phyloP scores from a whole-genome alignment of 2,888 invertebrate species.

The Tenthredo mesomela region DNA sequence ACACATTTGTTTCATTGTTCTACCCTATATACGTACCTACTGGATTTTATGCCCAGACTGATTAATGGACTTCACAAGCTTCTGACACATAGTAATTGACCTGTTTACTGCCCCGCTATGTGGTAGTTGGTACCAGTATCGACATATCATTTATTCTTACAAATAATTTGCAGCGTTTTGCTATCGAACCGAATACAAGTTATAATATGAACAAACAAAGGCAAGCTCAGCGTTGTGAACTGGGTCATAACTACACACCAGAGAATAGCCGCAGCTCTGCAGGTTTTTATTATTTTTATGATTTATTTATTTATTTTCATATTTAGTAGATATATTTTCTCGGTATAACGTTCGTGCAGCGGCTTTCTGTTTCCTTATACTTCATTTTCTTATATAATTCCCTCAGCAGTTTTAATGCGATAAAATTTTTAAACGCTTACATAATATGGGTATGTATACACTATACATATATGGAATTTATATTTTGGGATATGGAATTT shows the following conservation, averaged over 20 bases:
- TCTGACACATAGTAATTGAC: slow-evolving; percentile 19
- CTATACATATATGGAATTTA: neutral
- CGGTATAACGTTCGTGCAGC: neutral
- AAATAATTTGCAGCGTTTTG: slow-evolving; percentile 7
- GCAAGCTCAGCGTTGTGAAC: slow-evolving; percentile 14
- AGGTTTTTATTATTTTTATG: neutral
- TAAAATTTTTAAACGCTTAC: neutral
- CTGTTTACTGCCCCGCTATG: neutral
- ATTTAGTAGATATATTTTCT: neutral
- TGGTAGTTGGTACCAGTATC: neutral
- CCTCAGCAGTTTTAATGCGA: neutral
- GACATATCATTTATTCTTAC: slow-evolving; percentile 10
- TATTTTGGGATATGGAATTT: neutral
- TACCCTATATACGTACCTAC: neutral
- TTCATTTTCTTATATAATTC: neutral
- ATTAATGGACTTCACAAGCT: slow-evolving; percentile 7
- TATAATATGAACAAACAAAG: slow-evolving; percentile 19
- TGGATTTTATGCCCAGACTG: neutral
- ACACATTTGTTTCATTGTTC: neutral
- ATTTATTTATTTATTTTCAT: slow-evolving; percentile 30
- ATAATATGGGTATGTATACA: neutral
- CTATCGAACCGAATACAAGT: neutral
- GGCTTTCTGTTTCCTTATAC: neutral
- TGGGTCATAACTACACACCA: slow-evolving; percentile 24
- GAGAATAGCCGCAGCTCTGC: neutral